Percentiles rank a stretch among this genome's conserved stretches.
Conservation (phyloP, 1,140 invertebrate species). For the Pseudomyrmex dendroicus region DNA sequence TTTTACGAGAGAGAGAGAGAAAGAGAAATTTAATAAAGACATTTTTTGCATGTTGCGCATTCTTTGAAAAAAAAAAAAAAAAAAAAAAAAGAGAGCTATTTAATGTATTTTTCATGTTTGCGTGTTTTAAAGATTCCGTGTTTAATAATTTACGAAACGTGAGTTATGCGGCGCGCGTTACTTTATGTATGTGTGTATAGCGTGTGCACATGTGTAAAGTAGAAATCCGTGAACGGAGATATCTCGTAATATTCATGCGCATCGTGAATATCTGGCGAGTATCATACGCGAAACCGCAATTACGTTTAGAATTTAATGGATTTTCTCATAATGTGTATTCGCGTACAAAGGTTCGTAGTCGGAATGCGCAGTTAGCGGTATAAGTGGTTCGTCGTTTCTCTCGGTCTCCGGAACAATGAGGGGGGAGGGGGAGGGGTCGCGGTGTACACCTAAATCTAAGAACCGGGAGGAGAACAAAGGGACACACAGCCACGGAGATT, state of each 20-base stretch:
- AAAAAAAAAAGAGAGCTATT: too few species aligned
- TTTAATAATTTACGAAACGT: slow-evolving; percentile 14
- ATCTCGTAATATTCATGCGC: slow-evolving; percentile 49
- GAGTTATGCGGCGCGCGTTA: too few species aligned
- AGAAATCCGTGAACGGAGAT: slow-evolving; percentile 17
- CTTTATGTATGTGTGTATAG: neutral
- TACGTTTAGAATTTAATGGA: slow-evolving; percentile 53
- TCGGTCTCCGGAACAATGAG: slow-evolving; percentile 32
- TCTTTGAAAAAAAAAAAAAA: too few species aligned
- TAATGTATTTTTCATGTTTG: too few species aligned
- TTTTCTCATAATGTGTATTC: slow-evolving; percentile 46
- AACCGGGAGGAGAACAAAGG: slow-evolving; percentile 28
- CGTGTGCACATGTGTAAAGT: slow-evolving; percentile 14
- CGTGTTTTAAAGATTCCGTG: slow-evolving; percentile 10
- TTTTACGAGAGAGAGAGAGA: too few species aligned
- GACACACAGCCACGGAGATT: slow-evolving; percentile 12
- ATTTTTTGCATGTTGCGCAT: too few species aligned
- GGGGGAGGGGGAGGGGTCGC: neutral
- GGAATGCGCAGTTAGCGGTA: slow-evolving; percentile 35
- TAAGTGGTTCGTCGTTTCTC: slow-evolving; percentile 50
- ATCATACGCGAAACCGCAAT: slow-evolving; percentile 48
- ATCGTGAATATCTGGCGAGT: slow-evolving; percentile 32
- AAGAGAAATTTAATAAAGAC: too few species aligned
- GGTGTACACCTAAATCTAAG: slow-evolving; percentile 44
- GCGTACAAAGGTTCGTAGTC: slow-evolving; percentile 35